Evolutionary conservation across 2,797 vertebrate genomes (phyloP), one percentile per base, ranked within the genome.

Genomic region (Neosilurus mollespiculum): DNA sequence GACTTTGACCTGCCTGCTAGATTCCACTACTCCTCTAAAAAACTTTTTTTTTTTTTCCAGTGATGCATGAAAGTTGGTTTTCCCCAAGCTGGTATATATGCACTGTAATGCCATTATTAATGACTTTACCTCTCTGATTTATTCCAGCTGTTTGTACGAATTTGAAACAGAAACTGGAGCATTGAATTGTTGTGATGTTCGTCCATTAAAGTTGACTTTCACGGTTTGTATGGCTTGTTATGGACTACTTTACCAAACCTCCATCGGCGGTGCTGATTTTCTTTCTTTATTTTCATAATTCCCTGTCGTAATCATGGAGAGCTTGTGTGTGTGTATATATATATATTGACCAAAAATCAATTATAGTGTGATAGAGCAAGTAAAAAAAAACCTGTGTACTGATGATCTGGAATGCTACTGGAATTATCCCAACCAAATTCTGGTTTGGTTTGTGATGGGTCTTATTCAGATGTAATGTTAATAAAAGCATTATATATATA

Each of bases 121-220:
- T 76, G 43, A 78, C 79, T 43, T 78, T 67, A 24, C 61, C 76
- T 75, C 61, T 78, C 56, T 80, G 65, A 83, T 67, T 53, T 84
- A 59, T 78, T 80, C 70, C 59, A 78, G 67, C 9, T 75, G 73
- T 77, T 77, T 61, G 34, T 77, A 30, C 61, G 58, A 77, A 56
- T 78, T 34, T 85, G 78, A 87, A 80, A 51, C 78, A 78, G 69
- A 83, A 84, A 22, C 78, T 78, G 75, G 75, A 61, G 30, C 71
- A 69, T 80, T 76, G 18, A 72, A 53, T 64, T 86, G 81, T 81
- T 86, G 76, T 88, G 80, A 65, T 78, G 54, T 83, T 86, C 66
- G 86, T 81, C 62, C 70, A 90, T 89, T 88, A 90, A 88, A 88
- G 78, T 83, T 66, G 30, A 62, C 65, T 83, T 86, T 89, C 76